Conservation (phyloP, 2,113 vertebrate genomes). For the Pionites leucogaster region DNA sequence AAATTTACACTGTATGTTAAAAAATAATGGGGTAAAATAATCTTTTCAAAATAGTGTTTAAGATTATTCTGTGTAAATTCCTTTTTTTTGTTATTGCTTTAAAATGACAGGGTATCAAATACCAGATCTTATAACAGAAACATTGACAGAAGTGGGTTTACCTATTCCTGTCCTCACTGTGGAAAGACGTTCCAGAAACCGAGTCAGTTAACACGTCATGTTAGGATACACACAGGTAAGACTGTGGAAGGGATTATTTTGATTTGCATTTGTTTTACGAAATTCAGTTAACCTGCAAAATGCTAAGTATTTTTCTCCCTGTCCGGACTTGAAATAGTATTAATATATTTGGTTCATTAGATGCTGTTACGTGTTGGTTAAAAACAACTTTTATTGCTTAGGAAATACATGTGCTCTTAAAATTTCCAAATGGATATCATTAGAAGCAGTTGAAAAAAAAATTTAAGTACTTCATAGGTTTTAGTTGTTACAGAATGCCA, state of each 20-base stretch:
- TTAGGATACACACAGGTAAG: slow-evolving; percentile 96
- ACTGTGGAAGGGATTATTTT: not conserved
- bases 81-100: not conserved
- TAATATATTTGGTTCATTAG: not conserved
- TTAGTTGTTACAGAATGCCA: not conserved
- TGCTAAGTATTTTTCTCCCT: not conserved
- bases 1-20: not conserved
- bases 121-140: slow-evolving; percentile 96
- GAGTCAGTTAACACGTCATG: slow-evolving; percentile 92
- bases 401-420: not conserved
- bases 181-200: slow-evolving; percentile 98
- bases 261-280: not conserved
- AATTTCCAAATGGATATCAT: not conserved
- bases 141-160: slow-evolving; percentile 94
- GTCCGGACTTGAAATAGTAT: not conserved
- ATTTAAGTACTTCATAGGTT: not conserved
- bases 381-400: not conserved
- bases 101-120: slow-evolving; percentile 77
- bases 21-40: not conserved
- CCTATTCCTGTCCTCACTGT: slow-evolving; percentile 95
- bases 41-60: not conserved
- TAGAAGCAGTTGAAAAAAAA: not conserved
- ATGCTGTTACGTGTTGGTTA: not conserved
- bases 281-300: not conserved
- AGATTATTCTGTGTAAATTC: not conserved